Evolutionary conservation across 2,797 vertebrate genomes (phyloP).

Genomic region (Melanogrammus aeglefinus): DNA sequence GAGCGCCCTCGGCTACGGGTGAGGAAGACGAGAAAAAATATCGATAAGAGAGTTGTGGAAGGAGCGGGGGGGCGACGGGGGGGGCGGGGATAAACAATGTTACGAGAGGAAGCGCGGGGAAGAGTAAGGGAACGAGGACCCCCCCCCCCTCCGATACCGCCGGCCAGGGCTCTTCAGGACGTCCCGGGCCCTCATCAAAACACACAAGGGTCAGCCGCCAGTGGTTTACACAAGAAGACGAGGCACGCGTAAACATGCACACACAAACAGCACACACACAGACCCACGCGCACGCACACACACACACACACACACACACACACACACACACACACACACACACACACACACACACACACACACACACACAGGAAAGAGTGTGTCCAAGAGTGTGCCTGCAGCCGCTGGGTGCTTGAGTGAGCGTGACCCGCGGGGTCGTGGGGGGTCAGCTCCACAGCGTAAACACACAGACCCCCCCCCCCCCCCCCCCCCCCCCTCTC

Average conservation of each 20-base stretch:
- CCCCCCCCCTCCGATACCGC: background rate
- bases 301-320: background rate
- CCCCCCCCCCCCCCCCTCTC: too few relatives aligned
- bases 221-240: background rate
- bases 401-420: conserved; percentile 52
- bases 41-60: background rate
- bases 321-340: conserved; percentile 23
- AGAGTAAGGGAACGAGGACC: background rate
- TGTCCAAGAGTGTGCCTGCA: conserved; percentile 61
- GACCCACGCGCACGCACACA: conserved; percentile 24
- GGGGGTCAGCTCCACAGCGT: conserved; percentile 65
- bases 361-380: conserved; percentile 44
- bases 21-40: background rate
- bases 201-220: background rate
- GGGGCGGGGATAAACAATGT: background rate
- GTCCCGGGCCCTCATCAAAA: background rate
- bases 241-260: background rate
- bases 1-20: background rate
- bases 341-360: conserved; percentile 27
- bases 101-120: background rate
- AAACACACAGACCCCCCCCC: conserved; percentile 55
- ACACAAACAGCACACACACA: conserved; percentile 13
- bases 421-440: conserved; percentile 60
- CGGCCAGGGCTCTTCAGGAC: background rate
- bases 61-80: background rate